These are phyloP conservation scores for Oreohelix idahoensis DNA, from an alignment of 1,140 invertebrate genomes.

Conservation along the genomic window DNA sequence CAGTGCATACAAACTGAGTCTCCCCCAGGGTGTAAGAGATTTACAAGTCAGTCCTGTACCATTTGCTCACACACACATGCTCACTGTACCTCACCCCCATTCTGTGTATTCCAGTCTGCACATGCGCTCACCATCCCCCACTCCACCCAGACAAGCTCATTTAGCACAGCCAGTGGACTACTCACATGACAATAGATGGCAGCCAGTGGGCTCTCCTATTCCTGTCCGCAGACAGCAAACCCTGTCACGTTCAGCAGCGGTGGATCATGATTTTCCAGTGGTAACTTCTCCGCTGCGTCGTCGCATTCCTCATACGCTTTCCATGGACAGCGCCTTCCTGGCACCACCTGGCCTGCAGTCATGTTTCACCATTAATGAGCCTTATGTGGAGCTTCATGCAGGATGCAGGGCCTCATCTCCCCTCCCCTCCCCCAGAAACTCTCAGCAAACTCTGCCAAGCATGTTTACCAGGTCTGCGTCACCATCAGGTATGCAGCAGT, in stretches of 20 bases:
- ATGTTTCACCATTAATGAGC: conserved; percentile 34
- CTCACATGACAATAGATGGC: not conserved
- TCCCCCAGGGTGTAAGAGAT: not conserved
- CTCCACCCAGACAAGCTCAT: conserved; percentile 24
- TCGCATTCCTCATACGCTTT: conserved; percentile 42
- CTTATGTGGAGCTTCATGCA: conserved; percentile 30
- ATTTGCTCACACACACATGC: conserved; percentile 16
- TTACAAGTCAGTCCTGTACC: conserved; percentile 14
- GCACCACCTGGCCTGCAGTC: conserved; percentile 12
- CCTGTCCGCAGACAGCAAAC: conserved; percentile 32
- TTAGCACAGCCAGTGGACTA: not conserved
- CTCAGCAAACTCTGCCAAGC: conserved; percentile 37
- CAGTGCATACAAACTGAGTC: conserved; percentile 29
- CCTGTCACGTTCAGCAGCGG: conserved; percentile 29
- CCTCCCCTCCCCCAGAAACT: conserved; percentile 34
- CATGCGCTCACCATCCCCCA: conserved; percentile 23
- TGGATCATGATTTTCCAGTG: conserved; percentile 15
- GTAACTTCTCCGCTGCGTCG: conserved; percentile 19
- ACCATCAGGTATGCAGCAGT: not conserved
- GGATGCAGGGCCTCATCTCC: conserved; percentile 36
- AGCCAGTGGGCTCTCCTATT: conserved; percentile 28
- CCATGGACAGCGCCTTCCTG: conserved; percentile 39
- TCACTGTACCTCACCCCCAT: conserved; percentile 33
- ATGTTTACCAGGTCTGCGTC: conserved; percentile 39
- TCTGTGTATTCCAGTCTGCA: conserved; percentile 24